Percentiles rank a stretch among this genome's conserved stretches.
phyloP scores from a whole-genome alignment of 2,113 vertebrate genomes.

The Pampusana beccarii region DNA sequence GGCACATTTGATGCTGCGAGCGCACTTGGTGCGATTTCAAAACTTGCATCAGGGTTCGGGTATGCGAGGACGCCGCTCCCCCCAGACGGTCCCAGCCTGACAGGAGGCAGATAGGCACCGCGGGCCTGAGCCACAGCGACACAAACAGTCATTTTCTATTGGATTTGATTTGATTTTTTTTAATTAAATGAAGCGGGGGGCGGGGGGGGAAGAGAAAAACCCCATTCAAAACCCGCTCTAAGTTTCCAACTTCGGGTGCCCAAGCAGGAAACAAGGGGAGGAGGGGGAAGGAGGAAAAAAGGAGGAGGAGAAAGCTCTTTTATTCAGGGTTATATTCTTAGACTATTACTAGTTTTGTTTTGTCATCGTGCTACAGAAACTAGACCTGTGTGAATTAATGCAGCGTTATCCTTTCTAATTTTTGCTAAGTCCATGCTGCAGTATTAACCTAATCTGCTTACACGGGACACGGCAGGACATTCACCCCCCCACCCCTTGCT shows the following conservation, averaged over 20 bases:
- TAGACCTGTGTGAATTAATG: slow-evolving; percentile 6
- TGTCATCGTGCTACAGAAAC: not conserved
- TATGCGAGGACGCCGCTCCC: slow-evolving; percentile 68
- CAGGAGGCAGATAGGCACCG: slow-evolving; percentile 61
- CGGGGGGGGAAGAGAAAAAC: not conserved
- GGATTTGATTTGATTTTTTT: not conserved
- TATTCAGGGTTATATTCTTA: slow-evolving; percentile 39
- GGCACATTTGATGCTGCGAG: slow-evolving; percentile 33
- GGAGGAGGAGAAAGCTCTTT: slow-evolving; percentile 7
- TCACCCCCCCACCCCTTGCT: not conserved
- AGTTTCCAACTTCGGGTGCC: slow-evolving; percentile 22
- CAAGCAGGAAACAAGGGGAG: slow-evolving; percentile 15
- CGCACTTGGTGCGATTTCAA: slow-evolving; percentile 59
- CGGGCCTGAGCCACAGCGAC: slow-evolving; percentile 60
- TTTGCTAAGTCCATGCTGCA: not conserved
- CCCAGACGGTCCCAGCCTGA: slow-evolving; percentile 66
- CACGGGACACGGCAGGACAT: not conserved
- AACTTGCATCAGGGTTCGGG: slow-evolving; percentile 65
- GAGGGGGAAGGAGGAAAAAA: not conserved
- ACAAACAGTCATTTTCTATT: not conserved
- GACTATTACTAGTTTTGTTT: slow-evolving; percentile 6
- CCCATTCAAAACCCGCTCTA: not conserved
- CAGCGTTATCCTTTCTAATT: slow-evolving; percentile 52
- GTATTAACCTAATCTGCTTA: slow-evolving; percentile 45
- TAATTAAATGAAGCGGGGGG: not conserved